Evolutionary conservation across 2,113 vertebrate genomes (phyloP).

Genomic region (Aphyosemion australe): DNA sequence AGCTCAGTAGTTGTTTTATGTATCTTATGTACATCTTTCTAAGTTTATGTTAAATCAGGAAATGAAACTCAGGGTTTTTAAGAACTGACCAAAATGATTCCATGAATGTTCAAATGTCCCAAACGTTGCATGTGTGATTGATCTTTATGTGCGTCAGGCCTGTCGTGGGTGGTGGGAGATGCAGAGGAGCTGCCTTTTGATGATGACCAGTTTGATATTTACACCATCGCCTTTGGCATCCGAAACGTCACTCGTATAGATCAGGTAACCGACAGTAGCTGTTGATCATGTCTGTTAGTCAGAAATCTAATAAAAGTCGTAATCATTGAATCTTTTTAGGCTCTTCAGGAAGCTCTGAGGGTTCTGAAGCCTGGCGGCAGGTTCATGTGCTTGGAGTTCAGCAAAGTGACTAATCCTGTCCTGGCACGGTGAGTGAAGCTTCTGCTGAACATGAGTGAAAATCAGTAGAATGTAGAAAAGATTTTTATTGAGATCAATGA

Average conservation of each 20-base stretch:
- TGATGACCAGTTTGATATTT: constrained; percentile 92
- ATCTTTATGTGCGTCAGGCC: constrained; percentile 74
- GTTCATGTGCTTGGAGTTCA: constrained; percentile 96
- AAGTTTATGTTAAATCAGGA: too few species aligned
- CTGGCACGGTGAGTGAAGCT: constrained; percentile 82
- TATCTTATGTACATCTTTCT: not conserved
- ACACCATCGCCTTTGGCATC: constrained; percentile 96
- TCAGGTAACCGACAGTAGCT: constrained; percentile 36
- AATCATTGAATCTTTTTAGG: constrained; percentile 69
- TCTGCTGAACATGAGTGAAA: too few species aligned
- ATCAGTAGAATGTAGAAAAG: too few species aligned
- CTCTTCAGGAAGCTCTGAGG: constrained; percentile 89
- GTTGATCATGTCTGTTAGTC: too few species aligned
- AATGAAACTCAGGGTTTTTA: not conserved
- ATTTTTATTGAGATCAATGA: too few species aligned
- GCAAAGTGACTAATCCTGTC: constrained; percentile 89
- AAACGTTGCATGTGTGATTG: constrained; percentile 1
- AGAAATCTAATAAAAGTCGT: not conserved
- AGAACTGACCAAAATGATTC: not conserved
- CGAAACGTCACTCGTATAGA: constrained; percentile 93
- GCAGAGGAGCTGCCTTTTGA: constrained; percentile 95
- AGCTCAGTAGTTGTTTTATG: not conserved
- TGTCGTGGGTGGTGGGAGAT: constrained; percentile 93
- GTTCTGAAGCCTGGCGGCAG: constrained; percentile 95
- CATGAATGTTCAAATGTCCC: not conserved